Base-by-base conservation (phyloP, 2,888 invertebrate genomes). In the Capitulum mitella region DNA sequence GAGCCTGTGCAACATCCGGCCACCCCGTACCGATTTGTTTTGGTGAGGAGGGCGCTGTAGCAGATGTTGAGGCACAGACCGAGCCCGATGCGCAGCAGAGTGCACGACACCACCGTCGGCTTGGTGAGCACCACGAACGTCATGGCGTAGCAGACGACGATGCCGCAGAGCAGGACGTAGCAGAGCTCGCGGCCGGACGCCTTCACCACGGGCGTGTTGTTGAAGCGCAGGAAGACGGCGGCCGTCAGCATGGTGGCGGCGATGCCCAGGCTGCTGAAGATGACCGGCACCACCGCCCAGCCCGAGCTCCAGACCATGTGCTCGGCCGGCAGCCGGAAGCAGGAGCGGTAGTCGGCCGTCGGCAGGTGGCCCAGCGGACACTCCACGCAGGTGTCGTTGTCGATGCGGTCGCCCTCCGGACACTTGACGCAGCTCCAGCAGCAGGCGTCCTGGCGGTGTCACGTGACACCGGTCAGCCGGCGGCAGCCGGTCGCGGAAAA, bases 161-260 rank as follows among this genome's bases (percentile, higher is more conserved):
- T 90, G 22, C 92, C 92, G 79, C 87, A 86, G 26, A 92, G 86
- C 51, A 93, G 88, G 22, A 92, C 90, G 84, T 92, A 92, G 85
- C 92, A 92, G 16, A 93, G 86, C 84, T 93, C 93, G 19, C 92
- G 87, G 0, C 92, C 92, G 0, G 92, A 92, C 1, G 93, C 93
- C 89, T 92, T 92, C 80, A 92, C 92, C 51, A 92, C 88, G 0
- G 92, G 92, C 0, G 92, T 92, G 77, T 87, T 86, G 82, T 87
- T 87, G 84, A 85, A 89, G 83, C 88, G 87, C 74, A 91, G 87
- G 85, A 92, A 92, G 10, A 91, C 89, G 74, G 87, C 87, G n/a
- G 89, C 86, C 3, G 90, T 90, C 84, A 90, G 89, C 64, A 89
- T 84, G 3, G 91, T 90, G 82, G 87, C 86, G 64, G 90, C 84